Evolutionary conservation across 1,140 invertebrate species (phyloP).

Genomic region (Cotesia vestalis): DNA sequence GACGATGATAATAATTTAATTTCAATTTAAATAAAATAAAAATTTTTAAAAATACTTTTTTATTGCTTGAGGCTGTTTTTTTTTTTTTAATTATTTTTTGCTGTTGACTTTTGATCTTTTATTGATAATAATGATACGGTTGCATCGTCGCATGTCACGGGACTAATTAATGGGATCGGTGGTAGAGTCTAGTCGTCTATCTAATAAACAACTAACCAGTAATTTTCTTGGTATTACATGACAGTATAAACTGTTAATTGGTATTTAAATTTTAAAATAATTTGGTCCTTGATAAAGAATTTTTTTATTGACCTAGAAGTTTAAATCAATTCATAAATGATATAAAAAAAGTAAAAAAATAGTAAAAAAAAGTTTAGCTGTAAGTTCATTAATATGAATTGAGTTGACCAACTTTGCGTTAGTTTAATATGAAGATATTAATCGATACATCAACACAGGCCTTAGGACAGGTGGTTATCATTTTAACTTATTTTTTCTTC

Average conservation of each 20-base stretch:
- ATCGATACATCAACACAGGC: constrained; percentile 23
- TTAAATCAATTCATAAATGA: background rate
- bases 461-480: background rate
- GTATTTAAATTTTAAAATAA: background rate
- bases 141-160: too few species aligned
- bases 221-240: background rate
- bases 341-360: background rate
- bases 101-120: too few species aligned
- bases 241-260: background rate
- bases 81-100: too few species aligned
- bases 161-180: too few species aligned
- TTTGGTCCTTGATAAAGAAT: background rate
- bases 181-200: too few species aligned
- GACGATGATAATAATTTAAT: too few species aligned
- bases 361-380: background rate
- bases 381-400: constrained; percentile 27
- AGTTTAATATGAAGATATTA: constrained; percentile 6
- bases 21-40: too few species aligned
- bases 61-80: too few species aligned
- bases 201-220: too few species aligned
- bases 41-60: too few species aligned
- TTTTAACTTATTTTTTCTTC: background rate
- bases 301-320: constrained; percentile 14
- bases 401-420: constrained; percentile 1
- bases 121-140: too few species aligned